Conservation (phyloP, 53 echinoderm and acorn worm species). For the Apostichopus leukothele region DNA sequence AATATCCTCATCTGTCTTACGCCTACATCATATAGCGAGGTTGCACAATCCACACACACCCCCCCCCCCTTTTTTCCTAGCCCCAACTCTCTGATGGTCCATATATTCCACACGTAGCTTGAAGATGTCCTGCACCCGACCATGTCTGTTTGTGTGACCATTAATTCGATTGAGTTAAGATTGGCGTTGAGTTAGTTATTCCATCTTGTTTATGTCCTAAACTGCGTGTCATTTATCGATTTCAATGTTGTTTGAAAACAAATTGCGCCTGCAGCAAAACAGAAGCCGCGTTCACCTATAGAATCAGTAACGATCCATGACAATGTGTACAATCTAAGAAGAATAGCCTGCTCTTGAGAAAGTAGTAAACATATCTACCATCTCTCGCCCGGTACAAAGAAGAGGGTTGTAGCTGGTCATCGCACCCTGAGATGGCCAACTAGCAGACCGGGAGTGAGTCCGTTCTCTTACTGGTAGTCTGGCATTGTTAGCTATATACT, state of each 20-base stretch:
- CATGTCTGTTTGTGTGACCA: too few relatives aligned
- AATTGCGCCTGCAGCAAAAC: conserved; percentile 31
- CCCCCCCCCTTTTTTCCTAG: too few relatives aligned
- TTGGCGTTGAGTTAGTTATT: conserved; percentile 10
- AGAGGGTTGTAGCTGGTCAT: neutral
- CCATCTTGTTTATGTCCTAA: neutral
- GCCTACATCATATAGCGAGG: too few relatives aligned
- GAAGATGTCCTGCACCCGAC: too few relatives aligned
- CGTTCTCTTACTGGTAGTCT: too few relatives aligned
- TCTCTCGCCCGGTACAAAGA: neutral
- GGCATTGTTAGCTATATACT: too few relatives aligned
- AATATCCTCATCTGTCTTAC: too few relatives aligned
- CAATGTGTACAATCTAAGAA: neutral
- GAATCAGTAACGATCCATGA: conserved; percentile 6
- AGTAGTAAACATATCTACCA: conserved; percentile 23
- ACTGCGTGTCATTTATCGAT: conserved; percentile 28
- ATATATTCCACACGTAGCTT: too few relatives aligned
- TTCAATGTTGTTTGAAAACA: conserved; percentile 37
- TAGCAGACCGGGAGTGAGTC: too few relatives aligned
- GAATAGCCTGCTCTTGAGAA: neutral
- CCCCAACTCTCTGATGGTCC: too few relatives aligned
- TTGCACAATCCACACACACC: too few relatives aligned
- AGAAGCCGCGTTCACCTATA: conserved; percentile 29
- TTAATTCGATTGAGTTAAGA: too few relatives aligned
- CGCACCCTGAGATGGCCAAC: neutral